phyloP scores from a whole-genome alignment of 2,888 invertebrate genomes.

The Sympetrum striolatum region DNA sequence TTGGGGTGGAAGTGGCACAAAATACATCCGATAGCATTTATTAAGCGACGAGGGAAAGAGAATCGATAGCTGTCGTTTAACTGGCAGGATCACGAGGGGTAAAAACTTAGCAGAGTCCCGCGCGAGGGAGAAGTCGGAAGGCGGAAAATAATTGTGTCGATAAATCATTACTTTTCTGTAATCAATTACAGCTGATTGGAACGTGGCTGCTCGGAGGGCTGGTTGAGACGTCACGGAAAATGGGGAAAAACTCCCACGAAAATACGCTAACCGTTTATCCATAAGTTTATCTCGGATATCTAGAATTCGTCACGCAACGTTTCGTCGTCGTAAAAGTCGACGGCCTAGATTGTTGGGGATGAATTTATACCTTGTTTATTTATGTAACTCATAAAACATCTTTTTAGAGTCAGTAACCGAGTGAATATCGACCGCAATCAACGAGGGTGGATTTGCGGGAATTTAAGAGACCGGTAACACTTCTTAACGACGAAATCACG shows the following conservation, averaged over 20 bases:
- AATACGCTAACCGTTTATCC: neutral
- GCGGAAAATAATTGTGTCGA: neutral
- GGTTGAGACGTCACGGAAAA: neutral
- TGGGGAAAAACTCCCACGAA: neutral
- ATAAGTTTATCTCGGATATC: neutral
- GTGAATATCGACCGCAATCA: too few relatives aligned
- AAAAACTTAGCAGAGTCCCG: neutral
- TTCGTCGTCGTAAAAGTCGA: too few relatives aligned
- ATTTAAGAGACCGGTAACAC: too few relatives aligned
- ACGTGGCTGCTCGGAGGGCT: neutral
- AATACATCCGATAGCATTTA: neutral
- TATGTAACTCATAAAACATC: too few relatives aligned
- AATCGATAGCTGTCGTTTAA: conserved; percentile 26
- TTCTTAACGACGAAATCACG: too few relatives aligned
- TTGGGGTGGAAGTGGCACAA: neutral
- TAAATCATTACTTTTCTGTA: neutral
- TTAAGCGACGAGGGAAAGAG: neutral
- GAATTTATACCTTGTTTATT: too few relatives aligned
- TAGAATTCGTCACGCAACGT: neutral
- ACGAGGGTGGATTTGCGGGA: too few relatives aligned
- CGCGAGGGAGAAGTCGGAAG: neutral
- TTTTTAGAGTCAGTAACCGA: too few relatives aligned
- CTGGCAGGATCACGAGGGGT: conserved; percentile 21
- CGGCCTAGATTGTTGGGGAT: too few relatives aligned
- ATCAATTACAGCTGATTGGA: neutral